Percentiles rank a stretch among this genome's conserved stretches.
These are phyloP conservation scores for Zapus hudsonius DNA, from an alignment of 2,113 vertebrate genomes.

Conservation along the genomic window DNA sequence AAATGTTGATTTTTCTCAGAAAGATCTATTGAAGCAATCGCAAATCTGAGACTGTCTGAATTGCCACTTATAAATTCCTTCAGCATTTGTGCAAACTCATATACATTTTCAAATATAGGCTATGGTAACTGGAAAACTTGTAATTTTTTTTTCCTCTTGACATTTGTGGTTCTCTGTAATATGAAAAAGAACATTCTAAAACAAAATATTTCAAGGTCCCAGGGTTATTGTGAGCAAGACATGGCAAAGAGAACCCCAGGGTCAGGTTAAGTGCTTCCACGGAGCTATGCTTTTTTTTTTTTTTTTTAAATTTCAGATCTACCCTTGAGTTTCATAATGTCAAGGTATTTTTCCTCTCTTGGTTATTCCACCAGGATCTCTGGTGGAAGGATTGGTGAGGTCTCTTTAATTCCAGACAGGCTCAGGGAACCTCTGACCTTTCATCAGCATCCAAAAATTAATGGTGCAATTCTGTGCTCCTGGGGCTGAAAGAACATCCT, in stretches of 20 bases:
- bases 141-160: constrained; percentile 12
- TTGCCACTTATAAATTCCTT: neutral
- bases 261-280: neutral
- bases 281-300: neutral
- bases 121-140: constrained; percentile 27
- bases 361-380: constrained; percentile 14
- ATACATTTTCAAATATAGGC: constrained; percentile 13
- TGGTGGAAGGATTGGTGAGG: constrained; percentile 2
- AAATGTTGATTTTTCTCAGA: neutral
- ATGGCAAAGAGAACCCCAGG: neutral
- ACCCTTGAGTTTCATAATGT: neutral
- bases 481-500: neutral
- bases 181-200: constrained; percentile 7
- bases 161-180: neutral
- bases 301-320: neutral
- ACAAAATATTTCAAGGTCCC: neutral
- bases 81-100: neutral
- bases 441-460: constrained; percentile 25
- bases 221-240: neutral
- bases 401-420: constrained; percentile 56
- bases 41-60: neutral
- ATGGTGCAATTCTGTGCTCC: constrained; percentile 10
- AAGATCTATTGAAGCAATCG: constrained; percentile 36
- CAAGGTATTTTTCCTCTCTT: constrained; percentile 28
- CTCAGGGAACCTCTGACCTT: constrained; percentile 41